Evolutionary conservation across 1,140 invertebrate species (phyloP), one percentile per base, ranked within the genome.

Genomic region (Drosophila ficusphila): DNA sequence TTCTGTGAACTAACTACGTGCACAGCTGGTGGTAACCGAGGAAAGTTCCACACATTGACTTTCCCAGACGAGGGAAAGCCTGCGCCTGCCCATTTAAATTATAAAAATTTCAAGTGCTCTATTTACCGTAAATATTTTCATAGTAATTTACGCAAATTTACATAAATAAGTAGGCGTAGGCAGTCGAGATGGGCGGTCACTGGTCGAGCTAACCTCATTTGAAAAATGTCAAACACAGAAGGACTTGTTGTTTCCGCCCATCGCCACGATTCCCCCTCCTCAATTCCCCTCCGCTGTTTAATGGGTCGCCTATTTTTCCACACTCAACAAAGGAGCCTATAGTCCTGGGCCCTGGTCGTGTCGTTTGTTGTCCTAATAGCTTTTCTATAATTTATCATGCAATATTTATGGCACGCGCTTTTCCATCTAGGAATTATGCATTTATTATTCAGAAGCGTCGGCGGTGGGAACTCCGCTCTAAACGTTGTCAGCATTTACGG

Each of bases 331-430:
- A 71, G 56, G 52, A 57, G 42, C 51, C 67, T 71, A 70, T 42
- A 36, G 69, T 31, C 47, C 54, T 29, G 29, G 21, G 27, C 8
- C 65, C 33, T 41, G 48, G 33, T 42, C 42, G 14, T 64, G 61
- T 81, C 77, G 81, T 86, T 88, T 81, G 82, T 81, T 86, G 73
- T 65, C 82, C 81, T 86, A 86, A 86, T 86, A 86, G 81, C 81
- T 86, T 86, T 88, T 88, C 81, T 86, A 86, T 86, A 86, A 86
- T 86, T 86, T 86, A 88, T 86, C 72, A 77, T 86, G 58, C 81
- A 86, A 86, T 86, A 86, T 86, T 86, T 86, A 86, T 86, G 82
- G 82, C 68, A 86, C 76, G 82, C 82, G 82, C 81, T 88, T 86
- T 86, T 81, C 76, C 85, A 81, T 86, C 82, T 81, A 81, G 58